These are phyloP conservation scores for Drosophila ambigua DNA, from an alignment of 1,140 invertebrate species.

Conservation along the genomic window DNA sequence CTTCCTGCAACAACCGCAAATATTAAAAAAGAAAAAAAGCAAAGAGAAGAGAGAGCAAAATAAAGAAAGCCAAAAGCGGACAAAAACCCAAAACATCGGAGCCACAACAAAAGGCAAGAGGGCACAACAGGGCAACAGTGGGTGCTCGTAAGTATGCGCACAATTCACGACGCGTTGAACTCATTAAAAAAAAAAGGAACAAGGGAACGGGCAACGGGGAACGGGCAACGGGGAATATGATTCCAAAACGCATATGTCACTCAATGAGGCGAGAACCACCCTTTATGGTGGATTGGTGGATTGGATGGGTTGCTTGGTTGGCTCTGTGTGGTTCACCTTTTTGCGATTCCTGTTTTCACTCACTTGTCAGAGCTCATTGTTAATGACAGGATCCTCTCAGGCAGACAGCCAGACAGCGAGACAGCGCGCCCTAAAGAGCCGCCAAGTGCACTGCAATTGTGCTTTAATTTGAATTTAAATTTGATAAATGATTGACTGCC, in stretches of 20 bases:
- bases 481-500: conserved; percentile 61
- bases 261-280: conserved; percentile 44
- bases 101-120: conserved; percentile 19
- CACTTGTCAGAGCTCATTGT: conserved; percentile 50
- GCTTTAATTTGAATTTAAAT: conserved; percentile 63
- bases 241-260: conserved; percentile 56
- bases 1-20: conserved; percentile 69
- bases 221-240: conserved; percentile 22
- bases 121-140: conserved; percentile 37
- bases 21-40: conserved; percentile 71
- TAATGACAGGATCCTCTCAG: conserved; percentile 28
- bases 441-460: conserved; percentile 5
- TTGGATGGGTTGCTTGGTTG: not conserved
- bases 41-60: not conserved
- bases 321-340: conserved; percentile 4
- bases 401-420: conserved; percentile 2
- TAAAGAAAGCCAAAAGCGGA: conserved; percentile 29
- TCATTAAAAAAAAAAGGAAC: conserved; percentile 57
- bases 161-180: conserved; percentile 61
- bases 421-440: not conserved
- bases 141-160: conserved; percentile 56
- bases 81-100: conserved; percentile 23
- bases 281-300: conserved; percentile 6
- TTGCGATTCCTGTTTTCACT: conserved; percentile 14
- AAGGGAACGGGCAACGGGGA: conserved; percentile 14